These are phyloP conservation scores for Amblyraja radiata DNA, from an alignment of 2,797 vertebrate species.

Conservation along the genomic window DNA sequence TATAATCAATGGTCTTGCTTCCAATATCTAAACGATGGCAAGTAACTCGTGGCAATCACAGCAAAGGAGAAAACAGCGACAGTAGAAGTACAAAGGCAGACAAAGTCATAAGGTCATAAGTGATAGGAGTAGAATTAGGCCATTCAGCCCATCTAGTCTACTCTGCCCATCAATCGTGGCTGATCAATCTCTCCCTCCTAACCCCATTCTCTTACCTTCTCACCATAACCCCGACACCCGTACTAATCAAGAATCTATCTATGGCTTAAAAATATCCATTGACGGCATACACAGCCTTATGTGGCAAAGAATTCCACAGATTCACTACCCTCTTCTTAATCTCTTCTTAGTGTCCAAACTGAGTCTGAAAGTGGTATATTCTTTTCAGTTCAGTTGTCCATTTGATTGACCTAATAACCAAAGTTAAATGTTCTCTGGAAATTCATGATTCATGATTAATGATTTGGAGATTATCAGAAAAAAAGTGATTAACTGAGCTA, in stretches of 20 bases:
- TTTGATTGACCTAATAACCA: conserved; percentile 25
- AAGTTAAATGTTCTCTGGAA: background rate
- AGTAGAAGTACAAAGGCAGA: background rate
- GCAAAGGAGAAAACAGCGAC: background rate
- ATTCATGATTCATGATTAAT: background rate
- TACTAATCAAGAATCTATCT: too few relatives aligned
- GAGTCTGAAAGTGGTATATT: background rate
- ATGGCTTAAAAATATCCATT: too few relatives aligned
- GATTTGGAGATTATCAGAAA: background rate
- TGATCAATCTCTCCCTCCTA: too few relatives aligned
- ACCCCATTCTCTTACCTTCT: too few relatives aligned
- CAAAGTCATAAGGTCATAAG: background rate
- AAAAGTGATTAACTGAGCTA: conserved; percentile 13
- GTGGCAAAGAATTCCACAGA: too few relatives aligned
- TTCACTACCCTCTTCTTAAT: background rate
- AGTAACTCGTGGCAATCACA: background rate
- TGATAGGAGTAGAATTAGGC: too few relatives aligned
- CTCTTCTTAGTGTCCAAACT: background rate
- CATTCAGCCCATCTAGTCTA: too few relatives aligned
- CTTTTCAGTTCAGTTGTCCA: background rate
- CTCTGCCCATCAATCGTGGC: too few relatives aligned
- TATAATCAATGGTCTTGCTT: background rate
- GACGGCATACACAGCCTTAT: too few relatives aligned
- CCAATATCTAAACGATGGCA: background rate
- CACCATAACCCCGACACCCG: too few relatives aligned